Conservation (phyloP, 64 coral and sea anemone genomes). For the Hydrozoanthus tunicans region DNA sequence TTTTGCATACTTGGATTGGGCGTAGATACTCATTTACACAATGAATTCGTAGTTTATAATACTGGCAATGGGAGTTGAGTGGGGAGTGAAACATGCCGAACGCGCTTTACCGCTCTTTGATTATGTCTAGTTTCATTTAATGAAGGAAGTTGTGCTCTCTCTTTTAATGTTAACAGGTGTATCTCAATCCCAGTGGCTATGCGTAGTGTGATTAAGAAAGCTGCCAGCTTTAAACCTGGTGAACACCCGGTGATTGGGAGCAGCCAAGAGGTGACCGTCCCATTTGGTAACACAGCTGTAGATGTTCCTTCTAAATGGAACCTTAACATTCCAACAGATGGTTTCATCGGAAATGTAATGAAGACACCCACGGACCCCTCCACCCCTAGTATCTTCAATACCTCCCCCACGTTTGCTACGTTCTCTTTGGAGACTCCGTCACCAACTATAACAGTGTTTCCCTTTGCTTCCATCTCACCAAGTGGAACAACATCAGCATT, state of each 20-base stretch:
- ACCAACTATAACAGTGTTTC: conserved; percentile 79
- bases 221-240: conserved; percentile 72
- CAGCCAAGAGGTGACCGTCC: conserved; percentile 40
- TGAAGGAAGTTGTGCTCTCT: not conserved
- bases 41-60: too few relatives aligned
- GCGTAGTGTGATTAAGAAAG: conserved; percentile 88
- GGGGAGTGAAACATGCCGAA: too few relatives aligned
- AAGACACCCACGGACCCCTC: conserved; percentile 77
- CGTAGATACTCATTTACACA: too few relatives aligned
- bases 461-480: conserved; percentile 82
- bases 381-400: conserved; percentile 69
- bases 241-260: conserved; percentile 70
- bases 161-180: conserved; percentile 68
- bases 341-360: conserved; percentile 59
- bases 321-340: conserved; percentile 70
- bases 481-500: conserved; percentile 55
- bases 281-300: conserved; percentile 49
- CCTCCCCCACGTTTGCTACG: conserved; percentile 71
- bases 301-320: conserved; percentile 46
- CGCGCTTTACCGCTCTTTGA: too few relatives aligned
- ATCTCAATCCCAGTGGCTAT: conserved; percentile 86
- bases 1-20: too few relatives aligned
- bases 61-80: too few relatives aligned
- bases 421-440: conserved; percentile 85
- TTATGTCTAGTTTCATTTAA: too few relatives aligned